Conservation (phyloP, 2,113 vertebrate genomes). For the Brachirus orientalis region DNA sequence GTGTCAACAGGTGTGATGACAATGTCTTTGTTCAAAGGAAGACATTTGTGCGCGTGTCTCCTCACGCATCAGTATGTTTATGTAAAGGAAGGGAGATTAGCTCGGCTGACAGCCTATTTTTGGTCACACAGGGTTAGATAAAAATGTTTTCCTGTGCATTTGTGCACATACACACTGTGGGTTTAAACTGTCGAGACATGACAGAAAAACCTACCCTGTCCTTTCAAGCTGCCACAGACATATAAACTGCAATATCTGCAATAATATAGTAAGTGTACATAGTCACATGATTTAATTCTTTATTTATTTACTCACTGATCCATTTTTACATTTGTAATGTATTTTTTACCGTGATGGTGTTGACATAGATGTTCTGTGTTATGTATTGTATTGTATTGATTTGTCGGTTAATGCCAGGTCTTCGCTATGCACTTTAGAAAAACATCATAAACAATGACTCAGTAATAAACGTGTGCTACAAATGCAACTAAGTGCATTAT, state of each 20-base stretch:
- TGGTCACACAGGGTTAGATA: constrained; percentile 18
- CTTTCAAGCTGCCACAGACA: constrained; percentile 15
- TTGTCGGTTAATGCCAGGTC: no score
- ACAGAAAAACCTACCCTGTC: background rate
- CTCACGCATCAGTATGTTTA: constrained; percentile 45
- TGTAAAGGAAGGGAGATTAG: constrained; percentile 69
- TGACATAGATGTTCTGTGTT: no score
- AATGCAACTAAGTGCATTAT: no score
- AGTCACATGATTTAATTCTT: background rate
- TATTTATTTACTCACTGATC: no score
- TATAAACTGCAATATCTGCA: background rate
- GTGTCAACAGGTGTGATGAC: constrained; percentile 35
- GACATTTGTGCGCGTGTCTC: constrained; percentile 18
- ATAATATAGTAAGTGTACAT: background rate
- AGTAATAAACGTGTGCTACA: no score
- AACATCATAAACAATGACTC: no score
- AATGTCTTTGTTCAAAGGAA: constrained; percentile 56
- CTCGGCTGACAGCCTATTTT: constrained; percentile 35
- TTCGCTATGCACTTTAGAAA: no score
- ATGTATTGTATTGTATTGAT: no score
- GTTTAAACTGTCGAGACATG: background rate
- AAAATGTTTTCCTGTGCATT: constrained; percentile 9
- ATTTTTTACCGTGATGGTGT: no score
- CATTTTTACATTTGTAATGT: no score
- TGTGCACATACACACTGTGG: background rate